These are phyloP conservation scores for Prionailurus viverrinus DNA, from an alignment of 2,113 vertebrate species.

Conservation along the genomic window DNA sequence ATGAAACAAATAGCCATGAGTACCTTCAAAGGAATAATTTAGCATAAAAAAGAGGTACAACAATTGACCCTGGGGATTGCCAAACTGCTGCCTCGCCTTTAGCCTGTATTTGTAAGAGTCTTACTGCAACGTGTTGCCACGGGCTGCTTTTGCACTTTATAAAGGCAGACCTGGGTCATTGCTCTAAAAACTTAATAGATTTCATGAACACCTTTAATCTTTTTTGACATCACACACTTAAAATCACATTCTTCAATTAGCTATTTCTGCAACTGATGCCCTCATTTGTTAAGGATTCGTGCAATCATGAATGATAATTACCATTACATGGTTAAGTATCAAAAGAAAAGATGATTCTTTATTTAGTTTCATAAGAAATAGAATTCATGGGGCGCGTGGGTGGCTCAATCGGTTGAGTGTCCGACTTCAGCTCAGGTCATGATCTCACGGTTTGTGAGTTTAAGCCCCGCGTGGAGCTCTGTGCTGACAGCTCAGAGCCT, in stretches of 20 bases:
- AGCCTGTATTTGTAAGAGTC: neutral
- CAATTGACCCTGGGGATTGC: no score
- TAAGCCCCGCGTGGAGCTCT: no score
- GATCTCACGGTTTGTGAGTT: no score
- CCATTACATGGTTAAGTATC: neutral
- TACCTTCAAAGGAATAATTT: neutral
- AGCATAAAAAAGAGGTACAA: neutral
- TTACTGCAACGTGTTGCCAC: neutral
- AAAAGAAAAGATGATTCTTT: constrained; percentile 29
- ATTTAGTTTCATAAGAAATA: neutral
- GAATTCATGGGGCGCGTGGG: neutral
- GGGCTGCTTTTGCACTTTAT: neutral
- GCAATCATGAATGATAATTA: neutral
- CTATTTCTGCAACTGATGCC: neutral
- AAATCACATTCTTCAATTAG: neutral
- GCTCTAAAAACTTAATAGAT: neutral
- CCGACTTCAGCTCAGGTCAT: no score
- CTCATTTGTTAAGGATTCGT: neutral
- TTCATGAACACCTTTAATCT: neutral
- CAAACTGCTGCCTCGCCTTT: neutral
- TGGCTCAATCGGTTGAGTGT: no score
- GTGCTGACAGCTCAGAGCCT: no score
- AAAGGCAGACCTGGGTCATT: neutral
- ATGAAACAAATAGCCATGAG: neutral
- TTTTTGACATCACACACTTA: neutral